Evolutionary conservation across 2,797 vertebrate species (phyloP).

Genomic region (Micrastur ruficollis): DNA sequence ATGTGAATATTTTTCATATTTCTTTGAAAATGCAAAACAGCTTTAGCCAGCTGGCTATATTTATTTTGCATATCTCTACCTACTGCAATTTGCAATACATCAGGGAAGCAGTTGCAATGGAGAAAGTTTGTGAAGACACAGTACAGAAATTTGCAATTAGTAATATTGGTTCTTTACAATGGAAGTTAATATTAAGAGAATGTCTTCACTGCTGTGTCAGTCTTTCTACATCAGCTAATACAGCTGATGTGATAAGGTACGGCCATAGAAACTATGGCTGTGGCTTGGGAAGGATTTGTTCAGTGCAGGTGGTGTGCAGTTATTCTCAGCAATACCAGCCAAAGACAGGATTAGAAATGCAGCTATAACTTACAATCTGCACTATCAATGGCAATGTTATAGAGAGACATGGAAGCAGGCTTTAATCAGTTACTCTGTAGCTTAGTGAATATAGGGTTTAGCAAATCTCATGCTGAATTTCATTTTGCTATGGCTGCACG

Average conservation of each 20-base stretch:
- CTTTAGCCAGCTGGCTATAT: neutral
- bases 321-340: neutral
- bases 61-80: neutral
- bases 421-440: neutral
- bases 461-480: neutral
- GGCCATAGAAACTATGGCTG: neutral
- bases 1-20: neutral
- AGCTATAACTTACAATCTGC: neutral
- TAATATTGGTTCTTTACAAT: neutral
- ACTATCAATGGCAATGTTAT: neutral
- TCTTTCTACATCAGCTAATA: neutral
- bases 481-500: neutral
- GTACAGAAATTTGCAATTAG: neutral
- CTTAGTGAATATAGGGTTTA: neutral
- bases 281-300: neutral
- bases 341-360: neutral
- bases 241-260: neutral
- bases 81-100: neutral
- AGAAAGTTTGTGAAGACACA: neutral
- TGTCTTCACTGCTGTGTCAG: neutral
- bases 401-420: neutral
- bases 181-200: neutral
- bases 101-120: neutral
- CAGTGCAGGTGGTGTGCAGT: neutral
- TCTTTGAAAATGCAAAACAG: neutral